phyloP scores from a whole-genome alignment of 1,140 invertebrate species.

The Zaprionus gabonicus region DNA sequence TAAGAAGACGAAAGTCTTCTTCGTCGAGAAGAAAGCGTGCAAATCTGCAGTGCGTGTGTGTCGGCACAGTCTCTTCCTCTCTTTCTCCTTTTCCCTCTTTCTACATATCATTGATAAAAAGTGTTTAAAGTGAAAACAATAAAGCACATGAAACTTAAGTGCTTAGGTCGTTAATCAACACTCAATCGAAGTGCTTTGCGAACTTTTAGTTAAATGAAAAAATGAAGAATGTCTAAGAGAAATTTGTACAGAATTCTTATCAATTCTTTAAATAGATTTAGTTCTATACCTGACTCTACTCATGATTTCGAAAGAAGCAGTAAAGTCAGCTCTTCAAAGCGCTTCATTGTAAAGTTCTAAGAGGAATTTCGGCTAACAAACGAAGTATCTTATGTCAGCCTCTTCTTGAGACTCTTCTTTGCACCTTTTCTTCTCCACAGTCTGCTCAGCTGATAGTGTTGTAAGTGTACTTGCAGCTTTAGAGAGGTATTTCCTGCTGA shows the following conservation, averaged over 20 bases:
- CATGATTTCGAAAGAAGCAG: no score
- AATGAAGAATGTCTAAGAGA: no score
- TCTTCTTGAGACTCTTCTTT: neutral
- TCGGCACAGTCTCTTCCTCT: slow-evolving; percentile 28
- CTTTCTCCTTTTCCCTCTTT: neutral
- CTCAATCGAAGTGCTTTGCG: neutral
- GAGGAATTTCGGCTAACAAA: neutral
- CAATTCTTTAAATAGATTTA: no score
- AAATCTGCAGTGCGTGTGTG: slow-evolving; percentile 47
- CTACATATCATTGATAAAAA: neutral
- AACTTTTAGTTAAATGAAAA: neutral
- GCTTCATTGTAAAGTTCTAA: neutral
- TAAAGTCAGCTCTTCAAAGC: no score
- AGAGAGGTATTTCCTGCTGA: neutral
- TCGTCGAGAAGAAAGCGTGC: slow-evolving; percentile 74
- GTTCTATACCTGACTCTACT: no score
- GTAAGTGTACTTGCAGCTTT: slow-evolving; percentile 4
- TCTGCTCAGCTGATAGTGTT: neutral
- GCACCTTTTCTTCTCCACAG: neutral
- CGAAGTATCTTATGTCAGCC: neutral
- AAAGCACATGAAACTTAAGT: neutral
- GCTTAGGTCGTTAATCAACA: neutral
- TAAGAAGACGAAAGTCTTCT: slow-evolving; percentile 45
- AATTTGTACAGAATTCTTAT: no score
- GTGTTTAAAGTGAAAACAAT: neutral